Conservation (phyloP, 2,888 invertebrate species). For the Caenorhabditis sp. region DNA sequence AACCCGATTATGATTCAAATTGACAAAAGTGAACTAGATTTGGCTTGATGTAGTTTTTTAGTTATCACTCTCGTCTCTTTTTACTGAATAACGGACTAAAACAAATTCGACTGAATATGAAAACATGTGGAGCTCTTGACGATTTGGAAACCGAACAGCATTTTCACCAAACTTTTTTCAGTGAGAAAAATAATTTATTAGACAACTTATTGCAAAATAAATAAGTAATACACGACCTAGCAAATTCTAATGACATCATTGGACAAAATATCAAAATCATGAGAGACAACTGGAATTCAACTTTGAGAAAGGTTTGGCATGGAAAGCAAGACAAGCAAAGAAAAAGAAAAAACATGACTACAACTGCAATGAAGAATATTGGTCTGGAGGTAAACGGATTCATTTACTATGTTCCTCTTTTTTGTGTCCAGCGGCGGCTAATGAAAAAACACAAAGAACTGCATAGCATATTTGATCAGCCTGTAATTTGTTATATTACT, state of each 20-base stretch:
- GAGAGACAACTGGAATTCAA: background rate
- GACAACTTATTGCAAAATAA: constrained; percentile 20
- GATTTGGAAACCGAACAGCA: background rate
- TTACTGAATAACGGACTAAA: no score
- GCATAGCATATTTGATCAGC: constrained; percentile 99
- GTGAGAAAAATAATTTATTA: background rate
- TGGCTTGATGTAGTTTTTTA: no score
- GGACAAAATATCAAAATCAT: background rate
- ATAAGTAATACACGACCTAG: constrained; percentile 37
- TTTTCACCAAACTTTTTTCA: background rate
- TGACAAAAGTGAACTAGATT: no score
- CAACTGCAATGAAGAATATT: constrained; percentile 6
- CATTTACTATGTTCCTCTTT: constrained; percentile 59
- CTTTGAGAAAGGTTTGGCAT: constrained; percentile 8
- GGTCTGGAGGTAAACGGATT: background rate
- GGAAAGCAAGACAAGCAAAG: constrained; percentile 35
- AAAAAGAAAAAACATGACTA: constrained; percentile 14
- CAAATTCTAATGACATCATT: background rate
- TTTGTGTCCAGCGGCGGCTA: constrained; percentile 89
- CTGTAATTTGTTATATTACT: constrained; percentile 85
- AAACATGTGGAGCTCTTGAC: no score
- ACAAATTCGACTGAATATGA: no score
- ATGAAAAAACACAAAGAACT: constrained; percentile 98
- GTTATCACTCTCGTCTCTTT: no score
- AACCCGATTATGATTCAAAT: no score